Evolutionary conservation across 2,888 invertebrate genomes (phyloP).

Genomic region (Ischnura elegans): DNA sequence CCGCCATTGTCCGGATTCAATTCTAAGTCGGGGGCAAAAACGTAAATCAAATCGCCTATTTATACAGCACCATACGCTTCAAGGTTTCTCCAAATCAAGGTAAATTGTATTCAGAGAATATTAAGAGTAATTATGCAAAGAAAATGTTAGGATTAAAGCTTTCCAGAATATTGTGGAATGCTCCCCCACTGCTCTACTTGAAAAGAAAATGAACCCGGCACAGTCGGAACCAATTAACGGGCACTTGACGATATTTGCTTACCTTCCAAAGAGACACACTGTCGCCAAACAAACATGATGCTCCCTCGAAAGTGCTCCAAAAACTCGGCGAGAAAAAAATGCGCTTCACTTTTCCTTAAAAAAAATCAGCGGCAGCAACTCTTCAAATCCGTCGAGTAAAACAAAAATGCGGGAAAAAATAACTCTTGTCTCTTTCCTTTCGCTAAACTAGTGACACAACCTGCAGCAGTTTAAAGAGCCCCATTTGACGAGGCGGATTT

Average conservation of each 20-base stretch:
- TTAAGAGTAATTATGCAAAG: too few relatives aligned
- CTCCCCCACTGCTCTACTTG: too few relatives aligned
- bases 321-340: constrained; percentile 28
- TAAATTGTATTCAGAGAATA: too few relatives aligned
- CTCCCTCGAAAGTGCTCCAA: neutral
- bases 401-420: neutral
- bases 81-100: too few relatives aligned
- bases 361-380: neutral
- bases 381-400: neutral
- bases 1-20: too few relatives aligned
- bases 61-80: too few relatives aligned
- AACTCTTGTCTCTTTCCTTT: neutral
- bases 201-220: neutral
- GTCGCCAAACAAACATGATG: constrained; percentile 61
- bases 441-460: constrained; percentile 13
- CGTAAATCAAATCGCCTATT: too few relatives aligned
- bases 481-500: neutral
- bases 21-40: too few relatives aligned
- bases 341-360: neutral
- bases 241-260: neutral
- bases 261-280: constrained; percentile 61
- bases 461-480: constrained; percentile 5
- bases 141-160: too few relatives aligned
- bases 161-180: too few relatives aligned
- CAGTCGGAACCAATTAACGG: neutral